Percentiles rank a stretch among this genome's conserved stretches.
These are phyloP conservation scores for Drosophila mimica DNA, from an alignment of 2,888 invertebrate genomes.

Conservation along the genomic window DNA sequence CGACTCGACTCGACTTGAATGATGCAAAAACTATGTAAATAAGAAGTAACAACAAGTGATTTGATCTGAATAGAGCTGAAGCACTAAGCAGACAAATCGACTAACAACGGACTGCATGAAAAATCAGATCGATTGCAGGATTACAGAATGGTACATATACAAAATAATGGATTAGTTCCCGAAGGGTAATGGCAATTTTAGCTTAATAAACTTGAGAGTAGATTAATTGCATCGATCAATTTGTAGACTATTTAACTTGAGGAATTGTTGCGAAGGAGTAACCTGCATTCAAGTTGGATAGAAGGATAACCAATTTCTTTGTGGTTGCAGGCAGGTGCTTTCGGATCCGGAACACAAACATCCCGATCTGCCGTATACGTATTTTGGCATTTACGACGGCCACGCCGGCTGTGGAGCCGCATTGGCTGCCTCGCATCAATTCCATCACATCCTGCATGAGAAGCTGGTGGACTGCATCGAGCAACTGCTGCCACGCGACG, in stretches of 20 bases:
- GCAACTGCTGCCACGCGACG: conserved; percentile 85
- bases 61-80: not conserved
- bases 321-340: conserved; percentile 76
- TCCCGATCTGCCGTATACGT: conserved; percentile 88
- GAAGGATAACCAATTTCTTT: not conserved
- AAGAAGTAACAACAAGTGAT: not conserved
- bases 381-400: conserved; percentile 94
- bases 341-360: conserved; percentile 83
- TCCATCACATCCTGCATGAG: conserved; percentile 92
- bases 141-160: not conserved
- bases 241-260: not conserved
- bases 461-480: conserved; percentile 88
- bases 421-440: conserved; percentile 90
- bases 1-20: not conserved
- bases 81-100: not conserved
- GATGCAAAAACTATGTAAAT: not conserved
- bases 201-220: not conserved
- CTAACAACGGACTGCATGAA: not conserved
- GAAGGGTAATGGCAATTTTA: not conserved
- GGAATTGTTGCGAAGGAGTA: not conserved
- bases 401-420: conserved; percentile 94
- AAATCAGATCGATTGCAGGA: no score
- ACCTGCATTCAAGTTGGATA: not conserved
- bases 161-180: not conserved
- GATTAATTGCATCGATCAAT: not conserved